phyloP scores from a whole-genome alignment of 2,888 invertebrate genomes.

The Trichacis sp. region DNA sequence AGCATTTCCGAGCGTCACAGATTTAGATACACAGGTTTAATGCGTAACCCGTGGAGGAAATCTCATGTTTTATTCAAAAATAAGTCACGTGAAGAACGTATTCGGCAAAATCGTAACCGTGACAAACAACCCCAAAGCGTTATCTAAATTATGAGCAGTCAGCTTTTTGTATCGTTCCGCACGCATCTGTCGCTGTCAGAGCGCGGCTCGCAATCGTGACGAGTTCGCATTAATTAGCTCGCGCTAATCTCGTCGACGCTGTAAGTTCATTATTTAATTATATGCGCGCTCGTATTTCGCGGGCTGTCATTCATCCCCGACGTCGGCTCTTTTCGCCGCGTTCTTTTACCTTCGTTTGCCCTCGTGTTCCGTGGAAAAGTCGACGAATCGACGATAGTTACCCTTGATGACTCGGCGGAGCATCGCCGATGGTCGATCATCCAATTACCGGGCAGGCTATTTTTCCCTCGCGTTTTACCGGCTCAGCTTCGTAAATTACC shows the following conservation, averaged over 20 bases:
- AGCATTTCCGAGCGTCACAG: background rate
- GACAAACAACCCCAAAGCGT: background rate
- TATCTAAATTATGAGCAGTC: constrained; percentile 17
- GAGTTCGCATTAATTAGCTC: constrained; percentile 22
- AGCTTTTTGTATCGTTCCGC: constrained; percentile 18
- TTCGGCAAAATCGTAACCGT: background rate
- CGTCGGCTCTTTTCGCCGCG: no score
- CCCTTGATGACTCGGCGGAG: no score
- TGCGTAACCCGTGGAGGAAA: background rate
- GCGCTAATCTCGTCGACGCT: constrained; percentile 18
- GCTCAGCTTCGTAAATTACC: no score
- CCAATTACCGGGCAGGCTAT: no score
- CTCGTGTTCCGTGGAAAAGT: no score
- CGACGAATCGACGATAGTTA: no score
- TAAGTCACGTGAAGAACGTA: background rate
- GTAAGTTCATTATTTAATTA: no score
- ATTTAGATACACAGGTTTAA: background rate
- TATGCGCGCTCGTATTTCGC: no score
- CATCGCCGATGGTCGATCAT: no score
- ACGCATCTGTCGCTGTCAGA: constrained; percentile 14
- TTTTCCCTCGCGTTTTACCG: no score
- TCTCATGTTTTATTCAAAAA: background rate
- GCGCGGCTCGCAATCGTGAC: constrained; percentile 18
- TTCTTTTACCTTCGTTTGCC: no score
- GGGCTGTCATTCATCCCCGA: no score